Evolutionary conservation across 2,888 invertebrate genomes (phyloP).

Genomic region (Galeruca laticollis): DNA sequence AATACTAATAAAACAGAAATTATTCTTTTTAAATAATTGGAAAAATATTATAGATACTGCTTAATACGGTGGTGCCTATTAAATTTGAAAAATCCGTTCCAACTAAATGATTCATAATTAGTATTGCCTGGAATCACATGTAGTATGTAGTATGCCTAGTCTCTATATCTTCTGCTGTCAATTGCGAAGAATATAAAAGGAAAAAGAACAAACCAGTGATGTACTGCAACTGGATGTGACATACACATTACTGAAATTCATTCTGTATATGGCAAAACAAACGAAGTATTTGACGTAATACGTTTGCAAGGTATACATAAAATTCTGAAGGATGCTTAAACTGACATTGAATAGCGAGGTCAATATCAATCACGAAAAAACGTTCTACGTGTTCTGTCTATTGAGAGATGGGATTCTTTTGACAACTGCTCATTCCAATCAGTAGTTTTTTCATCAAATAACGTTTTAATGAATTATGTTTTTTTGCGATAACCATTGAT

Average conservation of each 20-base stretch:
- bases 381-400: slow-evolving; percentile 1
- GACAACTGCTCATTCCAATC: neutral
- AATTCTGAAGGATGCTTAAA: slow-evolving; percentile 24
- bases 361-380: slow-evolving; percentile 23
- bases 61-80: too few relatives aligned
- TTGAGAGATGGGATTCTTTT: neutral
- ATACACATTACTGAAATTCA: slow-evolving; percentile 7
- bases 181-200: neutral
- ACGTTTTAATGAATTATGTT: slow-evolving; percentile 3
- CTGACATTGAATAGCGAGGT: slow-evolving; percentile 19
- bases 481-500: slow-evolving; percentile 15
- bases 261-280: slow-evolving; percentile 19
- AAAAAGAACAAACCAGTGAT: slow-evolving; percentile 6
- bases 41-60: too few relatives aligned
- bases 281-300: slow-evolving; percentile 22
- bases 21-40: too few relatives aligned
- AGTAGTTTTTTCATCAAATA: neutral
- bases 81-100: too few relatives aligned
- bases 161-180: slow-evolving; percentile 1
- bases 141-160: neutral
- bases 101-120: too few relatives aligned
- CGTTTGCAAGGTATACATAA: slow-evolving; percentile 13
- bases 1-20: too few relatives aligned
- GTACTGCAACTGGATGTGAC: neutral
- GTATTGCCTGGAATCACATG: too few relatives aligned